Evolutionary conservation across 2,797 vertebrate genomes (phyloP).

Genomic region (Mormyrops attenuatus): DNA sequence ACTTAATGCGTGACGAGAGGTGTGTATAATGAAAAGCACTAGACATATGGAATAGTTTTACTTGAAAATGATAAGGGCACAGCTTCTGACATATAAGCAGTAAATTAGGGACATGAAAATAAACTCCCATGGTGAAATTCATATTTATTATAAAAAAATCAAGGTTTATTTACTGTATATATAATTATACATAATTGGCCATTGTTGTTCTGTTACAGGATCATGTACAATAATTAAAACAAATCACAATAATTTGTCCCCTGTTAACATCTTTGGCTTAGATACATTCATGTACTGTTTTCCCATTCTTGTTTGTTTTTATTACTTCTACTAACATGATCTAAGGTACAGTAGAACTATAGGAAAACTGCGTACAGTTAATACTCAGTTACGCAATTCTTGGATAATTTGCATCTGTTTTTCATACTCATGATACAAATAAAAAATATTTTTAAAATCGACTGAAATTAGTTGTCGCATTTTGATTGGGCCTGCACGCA

Average conservation of each 20-base stretch:
- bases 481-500: conserved; percentile 39
- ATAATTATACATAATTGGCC: neutral
- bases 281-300: neutral
- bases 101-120: conserved; percentile 21
- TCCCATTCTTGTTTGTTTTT: neutral
- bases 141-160: neutral
- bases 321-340: neutral
- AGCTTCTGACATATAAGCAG: conserved; percentile 8
- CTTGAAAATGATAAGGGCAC: neutral
- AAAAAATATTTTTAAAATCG: conserved; percentile 13
- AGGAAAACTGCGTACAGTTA: neutral
- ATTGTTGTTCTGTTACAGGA: neutral
- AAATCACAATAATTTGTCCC: neutral
- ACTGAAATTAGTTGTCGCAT: neutral
- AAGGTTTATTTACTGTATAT: neutral
- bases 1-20: conserved; percentile 13
- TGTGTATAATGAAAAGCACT: conserved; percentile 12
- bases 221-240: neutral
- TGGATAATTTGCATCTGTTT: neutral
- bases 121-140: neutral
- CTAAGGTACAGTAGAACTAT: neutral
- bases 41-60: conserved; percentile 21
- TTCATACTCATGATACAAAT: neutral
- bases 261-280: neutral
- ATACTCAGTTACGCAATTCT: neutral